Conservation (phyloP, 2,797 vertebrate genomes). For the Phataginus tetradactyla region DNA sequence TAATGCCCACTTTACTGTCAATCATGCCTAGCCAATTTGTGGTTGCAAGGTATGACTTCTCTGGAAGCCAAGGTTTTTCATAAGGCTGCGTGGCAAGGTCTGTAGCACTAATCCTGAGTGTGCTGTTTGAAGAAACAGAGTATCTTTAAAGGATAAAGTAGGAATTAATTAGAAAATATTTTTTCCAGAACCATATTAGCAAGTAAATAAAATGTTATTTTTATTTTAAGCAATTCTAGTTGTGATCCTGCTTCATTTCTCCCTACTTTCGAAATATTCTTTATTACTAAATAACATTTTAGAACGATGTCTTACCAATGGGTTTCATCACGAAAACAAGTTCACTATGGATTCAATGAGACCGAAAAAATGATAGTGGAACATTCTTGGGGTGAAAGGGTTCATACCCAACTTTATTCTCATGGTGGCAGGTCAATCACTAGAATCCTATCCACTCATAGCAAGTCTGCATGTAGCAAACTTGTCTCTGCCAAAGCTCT, state of each 20-base stretch:
- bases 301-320: background rate
- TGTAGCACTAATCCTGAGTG: background rate
- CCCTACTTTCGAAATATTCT: conserved; percentile 22
- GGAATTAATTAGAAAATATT: conserved; percentile 53
- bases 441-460: too few species aligned
- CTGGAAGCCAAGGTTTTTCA: background rate
- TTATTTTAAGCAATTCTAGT: conserved; percentile 18
- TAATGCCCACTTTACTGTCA: conserved; percentile 48
- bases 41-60: conserved; percentile 25
- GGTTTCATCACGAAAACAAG: too few species aligned
- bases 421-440: too few species aligned
- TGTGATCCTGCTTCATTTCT: conserved; percentile 47
- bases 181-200: conserved; percentile 22
- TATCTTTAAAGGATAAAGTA: conserved; percentile 24
- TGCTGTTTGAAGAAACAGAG: conserved; percentile 27
- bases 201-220: conserved; percentile 50
- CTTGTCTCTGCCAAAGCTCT: too few species aligned
- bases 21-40: background rate
- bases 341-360: too few species aligned
- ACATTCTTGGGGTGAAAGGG: too few species aligned
- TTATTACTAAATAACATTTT: conserved; percentile 19
- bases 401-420: too few species aligned
- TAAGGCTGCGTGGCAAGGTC: background rate
- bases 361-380: too few species aligned
- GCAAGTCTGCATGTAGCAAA: too few species aligned